phyloP scores from a whole-genome alignment of 2,797 vertebrate species.

The Alfaro cultratus region DNA sequence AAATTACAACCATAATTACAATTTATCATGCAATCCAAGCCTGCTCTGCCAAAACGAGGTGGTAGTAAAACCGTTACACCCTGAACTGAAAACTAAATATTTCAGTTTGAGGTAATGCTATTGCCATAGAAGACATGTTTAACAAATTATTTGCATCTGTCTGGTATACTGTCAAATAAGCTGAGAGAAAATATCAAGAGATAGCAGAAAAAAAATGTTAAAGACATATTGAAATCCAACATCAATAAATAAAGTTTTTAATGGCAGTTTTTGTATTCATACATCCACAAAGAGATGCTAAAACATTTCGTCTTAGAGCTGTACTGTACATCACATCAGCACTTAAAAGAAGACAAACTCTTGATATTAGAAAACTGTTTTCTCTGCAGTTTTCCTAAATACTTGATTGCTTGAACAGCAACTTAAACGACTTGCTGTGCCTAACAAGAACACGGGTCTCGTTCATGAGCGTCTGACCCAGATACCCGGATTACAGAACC shows the following conservation, averaged over 20 bases:
- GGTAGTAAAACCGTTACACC: too few species aligned
- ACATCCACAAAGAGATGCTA: neutral
- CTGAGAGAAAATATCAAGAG: neutral
- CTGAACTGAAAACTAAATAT: neutral
- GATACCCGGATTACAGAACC: constrained; percentile 69
- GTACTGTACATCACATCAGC: neutral
- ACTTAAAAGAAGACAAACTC: neutral
- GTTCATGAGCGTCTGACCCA: constrained; percentile 68
- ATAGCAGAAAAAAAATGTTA: neutral
- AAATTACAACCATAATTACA: too few species aligned
- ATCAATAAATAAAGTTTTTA: neutral
- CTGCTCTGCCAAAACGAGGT: too few species aligned
- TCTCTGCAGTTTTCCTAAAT: constrained; percentile 24
- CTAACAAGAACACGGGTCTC: constrained; percentile 21
- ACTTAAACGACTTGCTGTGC: constrained; percentile 18
- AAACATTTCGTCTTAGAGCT: neutral
- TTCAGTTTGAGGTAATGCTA: neutral
- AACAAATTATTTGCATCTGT: neutral
- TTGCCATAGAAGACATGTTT: neutral
- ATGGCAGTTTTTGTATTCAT: neutral
- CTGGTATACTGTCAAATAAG: neutral
- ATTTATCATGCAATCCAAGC: too few species aligned
- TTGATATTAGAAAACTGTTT: neutral
- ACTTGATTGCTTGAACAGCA: constrained; percentile 33
- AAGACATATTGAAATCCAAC: neutral